Conservation (phyloP, 2,888 invertebrate species). For the Aporophyla lueneburgensis region DNA sequence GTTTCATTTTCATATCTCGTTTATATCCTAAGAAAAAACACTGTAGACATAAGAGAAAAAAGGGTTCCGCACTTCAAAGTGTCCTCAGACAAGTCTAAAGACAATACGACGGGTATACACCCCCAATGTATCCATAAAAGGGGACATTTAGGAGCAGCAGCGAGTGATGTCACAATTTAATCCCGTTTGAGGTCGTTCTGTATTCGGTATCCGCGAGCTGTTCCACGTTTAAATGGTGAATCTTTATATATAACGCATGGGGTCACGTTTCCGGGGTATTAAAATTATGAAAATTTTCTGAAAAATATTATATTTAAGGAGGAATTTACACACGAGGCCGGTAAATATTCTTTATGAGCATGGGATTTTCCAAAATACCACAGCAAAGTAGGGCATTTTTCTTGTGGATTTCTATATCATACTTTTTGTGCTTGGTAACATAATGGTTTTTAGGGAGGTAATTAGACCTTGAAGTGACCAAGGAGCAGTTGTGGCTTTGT, state of each 20-base stretch:
- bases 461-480: too few species aligned
- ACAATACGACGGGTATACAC: conserved; percentile 32
- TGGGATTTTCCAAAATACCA: not conserved
- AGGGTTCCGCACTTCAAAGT: conserved; percentile 39
- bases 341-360: conserved; percentile 9
- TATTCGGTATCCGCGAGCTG: conserved; percentile 12
- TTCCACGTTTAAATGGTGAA: conserved; percentile 47
- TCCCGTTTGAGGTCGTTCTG: conserved; percentile 55
- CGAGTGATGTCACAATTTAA: conserved; percentile 57
- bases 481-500: too few species aligned
- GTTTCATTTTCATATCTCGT: conserved; percentile 31
- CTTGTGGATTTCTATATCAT: too few species aligned
- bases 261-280: conserved; percentile 4
- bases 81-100: conserved; percentile 36
- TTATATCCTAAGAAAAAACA: conserved; percentile 37
- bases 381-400: not conserved
- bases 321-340: conserved; percentile 16
- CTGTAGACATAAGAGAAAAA: conserved; percentile 6
- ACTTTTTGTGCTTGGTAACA: not conserved
- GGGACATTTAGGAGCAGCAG: conserved; percentile 52
- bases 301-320: conserved; percentile 6
- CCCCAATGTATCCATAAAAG: conserved; percentile 46
- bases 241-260: conserved; percentile 33
- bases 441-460: too few species aligned
- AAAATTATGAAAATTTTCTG: conserved; percentile 18